A percentile compares a stretch with the other conserved stretches of the same genome.
phyloP scores from a whole-genome alignment of 2,888 invertebrate species.

The Aphodius sticticus region DNA sequence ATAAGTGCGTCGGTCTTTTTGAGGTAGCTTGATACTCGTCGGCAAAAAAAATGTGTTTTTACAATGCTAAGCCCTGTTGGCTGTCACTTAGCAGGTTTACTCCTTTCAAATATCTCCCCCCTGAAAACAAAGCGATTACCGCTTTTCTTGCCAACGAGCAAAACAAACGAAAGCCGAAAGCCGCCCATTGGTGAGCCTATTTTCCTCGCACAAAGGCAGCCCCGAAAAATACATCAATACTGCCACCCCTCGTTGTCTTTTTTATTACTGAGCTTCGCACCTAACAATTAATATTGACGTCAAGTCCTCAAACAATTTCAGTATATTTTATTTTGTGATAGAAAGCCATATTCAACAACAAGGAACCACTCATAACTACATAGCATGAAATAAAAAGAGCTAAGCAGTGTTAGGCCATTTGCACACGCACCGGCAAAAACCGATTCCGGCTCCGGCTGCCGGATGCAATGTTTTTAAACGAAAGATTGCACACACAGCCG shows the following conservation, averaged over 20 bases:
- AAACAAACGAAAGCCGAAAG: slow-evolving; percentile 4
- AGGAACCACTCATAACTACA: too few relatives aligned
- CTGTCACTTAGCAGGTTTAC: background rate
- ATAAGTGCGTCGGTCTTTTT: background rate
- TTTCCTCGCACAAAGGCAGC: background rate
- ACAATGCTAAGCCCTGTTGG: background rate
- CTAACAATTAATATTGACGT: background rate
- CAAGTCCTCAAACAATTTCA: background rate
- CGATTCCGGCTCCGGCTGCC: too few relatives aligned
- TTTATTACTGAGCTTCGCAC: background rate
- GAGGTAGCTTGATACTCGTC: background rate
- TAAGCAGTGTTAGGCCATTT: too few relatives aligned
- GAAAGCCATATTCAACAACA: too few relatives aligned
- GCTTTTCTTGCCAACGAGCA: background rate
- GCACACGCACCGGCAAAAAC: too few relatives aligned
- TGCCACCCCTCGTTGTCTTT: background rate
- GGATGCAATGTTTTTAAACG: too few relatives aligned
- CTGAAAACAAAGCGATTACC: slow-evolving; percentile 4
- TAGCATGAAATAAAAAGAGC: too few relatives aligned
- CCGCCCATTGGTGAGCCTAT: background rate
- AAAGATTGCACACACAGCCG: too few relatives aligned
- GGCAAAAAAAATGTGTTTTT: background rate
- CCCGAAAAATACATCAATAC: slow-evolving; percentile 4
- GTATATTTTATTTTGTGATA: background rate
- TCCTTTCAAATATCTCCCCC: background rate